Evolutionary conservation across 1,140 invertebrate genomes (phyloP).

Genomic region (Metaphire vulgaris): DNA sequence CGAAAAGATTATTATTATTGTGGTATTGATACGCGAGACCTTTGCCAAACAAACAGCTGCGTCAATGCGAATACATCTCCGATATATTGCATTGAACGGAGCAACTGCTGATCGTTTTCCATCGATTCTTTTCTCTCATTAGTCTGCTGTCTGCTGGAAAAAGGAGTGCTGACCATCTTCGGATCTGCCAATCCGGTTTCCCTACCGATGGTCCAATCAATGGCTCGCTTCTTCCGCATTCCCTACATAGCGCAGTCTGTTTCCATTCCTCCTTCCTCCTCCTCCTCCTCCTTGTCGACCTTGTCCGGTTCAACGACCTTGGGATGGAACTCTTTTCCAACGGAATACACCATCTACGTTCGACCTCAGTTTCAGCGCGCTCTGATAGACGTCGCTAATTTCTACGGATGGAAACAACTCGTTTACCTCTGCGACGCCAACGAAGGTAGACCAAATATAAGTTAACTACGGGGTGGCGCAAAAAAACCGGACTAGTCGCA

Average conservation of each 20-base stretch:
- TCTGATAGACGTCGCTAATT: neutral
- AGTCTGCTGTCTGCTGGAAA: neutral
- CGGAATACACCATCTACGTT: neutral
- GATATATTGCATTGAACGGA: too few relatives aligned
- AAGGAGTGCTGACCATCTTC: neutral
- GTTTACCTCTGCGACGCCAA: neutral
- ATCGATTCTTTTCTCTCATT: neutral
- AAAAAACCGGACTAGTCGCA: too few relatives aligned
- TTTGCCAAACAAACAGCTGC: too few relatives aligned
- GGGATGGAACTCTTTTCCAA: neutral
- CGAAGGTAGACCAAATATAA: too few relatives aligned
- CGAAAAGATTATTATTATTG: too few relatives aligned
- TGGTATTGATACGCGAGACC: too few relatives aligned
- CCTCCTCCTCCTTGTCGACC: neutral
- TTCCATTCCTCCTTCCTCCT: neutral
- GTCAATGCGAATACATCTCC: too few relatives aligned
- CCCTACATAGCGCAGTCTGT: neutral
- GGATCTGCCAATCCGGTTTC: neutral
- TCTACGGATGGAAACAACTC: neutral
- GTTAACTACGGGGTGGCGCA: too few relatives aligned
- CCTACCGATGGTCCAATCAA: neutral
- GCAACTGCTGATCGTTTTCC: too few relatives aligned
- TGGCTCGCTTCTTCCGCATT: neutral
- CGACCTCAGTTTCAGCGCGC: neutral
- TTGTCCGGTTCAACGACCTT: neutral